A percentile compares a stretch with the other conserved stretches of the same genome.
Conservation (phyloP, 2,113 vertebrate genomes). For the Scolopax mira region DNA sequence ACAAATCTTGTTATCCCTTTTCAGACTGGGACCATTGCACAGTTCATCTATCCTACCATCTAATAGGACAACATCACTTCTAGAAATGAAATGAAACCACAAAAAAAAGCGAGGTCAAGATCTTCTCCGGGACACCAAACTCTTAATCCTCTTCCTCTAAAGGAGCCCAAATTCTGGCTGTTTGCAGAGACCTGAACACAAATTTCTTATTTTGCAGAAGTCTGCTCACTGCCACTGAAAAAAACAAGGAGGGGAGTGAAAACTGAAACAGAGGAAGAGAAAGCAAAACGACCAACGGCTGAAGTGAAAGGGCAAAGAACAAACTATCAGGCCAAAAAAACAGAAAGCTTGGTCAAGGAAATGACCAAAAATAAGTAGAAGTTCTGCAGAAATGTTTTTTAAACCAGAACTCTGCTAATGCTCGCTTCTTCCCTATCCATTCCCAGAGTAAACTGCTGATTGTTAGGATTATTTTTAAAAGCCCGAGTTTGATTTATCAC, state of each 20-base stretch:
- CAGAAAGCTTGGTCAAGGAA: neutral
- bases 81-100: neutral
- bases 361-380: neutral
- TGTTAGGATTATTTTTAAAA: neutral
- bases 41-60: neutral
- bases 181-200: neutral
- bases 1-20: neutral
- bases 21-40: neutral
- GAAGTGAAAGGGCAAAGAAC: slow-evolving; percentile 4
- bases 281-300: slow-evolving; percentile 8
- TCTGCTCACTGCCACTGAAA: neutral
- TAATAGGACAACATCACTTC: neutral
- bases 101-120: neutral
- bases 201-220: neutral
- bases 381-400: neutral
- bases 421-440: neutral
- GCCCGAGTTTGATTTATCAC: neutral
- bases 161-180: neutral
- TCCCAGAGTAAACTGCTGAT: neutral
- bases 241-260: neutral
- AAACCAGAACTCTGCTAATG: neutral
- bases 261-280: slow-evolving; percentile 20
- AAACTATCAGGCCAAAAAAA: neutral
- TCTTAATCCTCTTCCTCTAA: neutral
- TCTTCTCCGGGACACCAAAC: neutral